Base-by-base conservation (phyloP, 2,888 invertebrate genomes). In the Neoscelio sp. region DNA sequence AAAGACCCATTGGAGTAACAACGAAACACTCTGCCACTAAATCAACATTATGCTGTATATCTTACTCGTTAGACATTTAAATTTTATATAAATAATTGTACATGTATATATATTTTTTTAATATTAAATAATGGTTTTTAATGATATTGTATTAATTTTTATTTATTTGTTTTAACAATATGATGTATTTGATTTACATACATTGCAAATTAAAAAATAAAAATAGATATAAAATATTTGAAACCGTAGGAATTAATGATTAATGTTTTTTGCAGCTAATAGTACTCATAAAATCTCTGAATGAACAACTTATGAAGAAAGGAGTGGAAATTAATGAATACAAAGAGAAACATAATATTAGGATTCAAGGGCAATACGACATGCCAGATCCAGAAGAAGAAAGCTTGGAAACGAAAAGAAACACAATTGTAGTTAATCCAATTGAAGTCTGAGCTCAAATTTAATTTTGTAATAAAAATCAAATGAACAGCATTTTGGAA, bases 241-340 rank as follows among this genome's bases (percentile, higher is more conserved):
- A n/a, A n/a, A n/a, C n/a, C n/a, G n/a, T n/a, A n/a, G n/a, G n/a
- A n/a, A n/a, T 52, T 52, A 33, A 8, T 33, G 12, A 52, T 33
- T 52, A 42, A 68, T 80, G 80, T 82, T 75, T 81, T 79, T 89
- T 91, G n/a, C 93, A 96, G 92, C 92, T 98, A 82, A 93, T 94
- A 17, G 94, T 95, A 89, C 93, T 97, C n/a, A 94, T 97, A 68
- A 94, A 95, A 85, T 93, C 93, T 60, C 92, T 98, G 35, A 95
- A 95, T 74, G 95, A 95, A 73, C 96, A 98, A 90, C 92, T 99
- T 48, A 92, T 94, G 33, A 94, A 94, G 86, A 98, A 98, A 91
- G 98, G 98, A 0, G 91, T 93, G 80, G 98, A 98, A 91, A 95
- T 99, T 77, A 97, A 98, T 89, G 95, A 96, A 81, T 99, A 96